These are phyloP conservation scores for Hormaphis cornu DNA, from an alignment of 1,140 invertebrate species.

Conservation along the genomic window DNA sequence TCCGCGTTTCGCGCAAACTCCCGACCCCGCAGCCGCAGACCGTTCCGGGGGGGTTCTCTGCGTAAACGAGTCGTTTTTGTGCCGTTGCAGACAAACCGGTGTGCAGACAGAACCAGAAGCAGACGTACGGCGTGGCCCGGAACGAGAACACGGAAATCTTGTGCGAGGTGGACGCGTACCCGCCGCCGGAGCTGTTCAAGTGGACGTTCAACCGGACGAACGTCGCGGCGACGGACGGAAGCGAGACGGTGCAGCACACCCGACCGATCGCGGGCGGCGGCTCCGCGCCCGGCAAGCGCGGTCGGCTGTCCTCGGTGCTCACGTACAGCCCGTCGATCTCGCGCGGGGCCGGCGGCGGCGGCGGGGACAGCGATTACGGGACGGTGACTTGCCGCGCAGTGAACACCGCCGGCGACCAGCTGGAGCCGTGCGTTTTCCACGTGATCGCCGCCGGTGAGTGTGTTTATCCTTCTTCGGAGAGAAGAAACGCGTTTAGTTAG, in stretches of 20 bases:
- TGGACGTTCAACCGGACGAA: slow-evolving; percentile 82
- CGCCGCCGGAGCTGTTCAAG: slow-evolving; percentile 68
- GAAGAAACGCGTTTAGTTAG: background rate
- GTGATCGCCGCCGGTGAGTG: slow-evolving; percentile 56
- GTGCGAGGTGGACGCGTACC: slow-evolving; percentile 79
- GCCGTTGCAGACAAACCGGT: slow-evolving; percentile 80
- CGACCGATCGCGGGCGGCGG: slow-evolving; percentile 35
- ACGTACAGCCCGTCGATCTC: slow-evolving; percentile 43
- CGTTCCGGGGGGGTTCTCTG: too few relatives aligned
- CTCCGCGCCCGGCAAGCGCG: slow-evolving; percentile 35
- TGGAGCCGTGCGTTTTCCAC: slow-evolving; percentile 61
- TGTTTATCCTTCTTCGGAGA: background rate
- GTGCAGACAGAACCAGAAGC: slow-evolving; percentile 65
- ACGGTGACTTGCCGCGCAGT: slow-evolving; percentile 58
- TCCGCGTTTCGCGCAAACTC: too few relatives aligned
- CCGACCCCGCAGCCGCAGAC: too few relatives aligned
- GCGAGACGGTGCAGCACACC: slow-evolving; percentile 54
- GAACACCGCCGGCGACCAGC: slow-evolving; percentile 56
- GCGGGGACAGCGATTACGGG: slow-evolving; percentile 58
- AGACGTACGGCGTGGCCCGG: slow-evolving; percentile 72
- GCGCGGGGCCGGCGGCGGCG: background rate
- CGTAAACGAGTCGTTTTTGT: too few relatives aligned
- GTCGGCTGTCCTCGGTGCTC: slow-evolving; percentile 45
- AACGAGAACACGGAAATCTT: slow-evolving; percentile 68
- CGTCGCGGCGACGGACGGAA: slow-evolving; percentile 44